Evolutionary conservation across 2,797 vertebrate genomes (phyloP).

Genomic region (Poliocrania exsul): DNA sequence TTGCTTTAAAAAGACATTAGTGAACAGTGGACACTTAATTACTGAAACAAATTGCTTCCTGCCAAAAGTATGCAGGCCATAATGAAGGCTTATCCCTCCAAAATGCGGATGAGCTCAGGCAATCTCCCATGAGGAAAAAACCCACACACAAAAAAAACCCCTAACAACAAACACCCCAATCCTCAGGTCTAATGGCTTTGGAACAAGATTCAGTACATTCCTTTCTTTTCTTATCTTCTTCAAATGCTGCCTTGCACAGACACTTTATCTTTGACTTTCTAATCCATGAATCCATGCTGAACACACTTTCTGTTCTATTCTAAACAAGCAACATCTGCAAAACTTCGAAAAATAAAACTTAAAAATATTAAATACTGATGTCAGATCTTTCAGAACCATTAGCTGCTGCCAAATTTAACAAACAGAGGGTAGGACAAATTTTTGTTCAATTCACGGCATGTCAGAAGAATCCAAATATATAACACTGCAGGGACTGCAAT

Average conservation of each 20-base stretch:
- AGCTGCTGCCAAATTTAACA: not conserved
- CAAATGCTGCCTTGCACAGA: not conserved
- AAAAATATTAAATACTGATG: not conserved
- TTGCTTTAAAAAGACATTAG: not conserved
- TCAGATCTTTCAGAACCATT: not conserved
- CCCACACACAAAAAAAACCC: not conserved
- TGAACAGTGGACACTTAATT: not conserved
- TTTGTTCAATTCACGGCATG: not conserved
- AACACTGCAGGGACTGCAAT: not conserved
- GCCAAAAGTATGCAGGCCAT: not conserved
- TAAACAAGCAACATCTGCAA: not conserved
- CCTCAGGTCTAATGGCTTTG: not conserved
- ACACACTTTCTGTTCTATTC: not conserved
- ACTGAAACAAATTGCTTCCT: slow-evolving; percentile 16
- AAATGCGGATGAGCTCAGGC: not conserved
- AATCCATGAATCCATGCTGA: not conserved
- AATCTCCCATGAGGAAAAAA: not conserved
- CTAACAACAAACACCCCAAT: not conserved
- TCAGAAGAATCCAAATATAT: not conserved
- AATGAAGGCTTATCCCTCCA: slow-evolving; percentile 13
- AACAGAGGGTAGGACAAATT: not conserved
- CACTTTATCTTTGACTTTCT: not conserved
- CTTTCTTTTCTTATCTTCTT: slow-evolving; percentile 19
- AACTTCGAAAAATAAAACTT: not conserved
- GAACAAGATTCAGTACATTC: slow-evolving; percentile 21